These are phyloP conservation scores for Pogona vitticeps DNA, from an alignment of 2,113 vertebrate species.

Conservation along the genomic window DNA sequence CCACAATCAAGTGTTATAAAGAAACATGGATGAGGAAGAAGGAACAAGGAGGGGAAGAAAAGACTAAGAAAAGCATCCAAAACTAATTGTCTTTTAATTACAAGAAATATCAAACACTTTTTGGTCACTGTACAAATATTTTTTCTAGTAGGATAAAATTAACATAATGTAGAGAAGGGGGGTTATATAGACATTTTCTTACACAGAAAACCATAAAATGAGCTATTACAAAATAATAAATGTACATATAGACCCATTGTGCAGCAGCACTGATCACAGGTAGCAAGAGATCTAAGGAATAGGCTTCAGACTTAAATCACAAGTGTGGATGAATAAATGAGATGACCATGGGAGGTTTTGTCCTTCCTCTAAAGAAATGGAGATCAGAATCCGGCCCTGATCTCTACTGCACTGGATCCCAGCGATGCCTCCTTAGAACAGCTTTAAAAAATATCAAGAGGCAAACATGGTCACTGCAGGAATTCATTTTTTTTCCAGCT, in stretches of 20 bases:
- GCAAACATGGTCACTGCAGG: background rate
- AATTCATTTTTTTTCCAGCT: background rate
- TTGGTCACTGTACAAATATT: conserved; percentile 25
- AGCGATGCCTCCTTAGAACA: background rate
- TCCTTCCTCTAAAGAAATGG: background rate
- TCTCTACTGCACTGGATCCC: background rate
- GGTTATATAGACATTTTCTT: conserved; percentile 13
- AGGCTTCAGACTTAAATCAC: background rate
- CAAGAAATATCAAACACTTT: conserved; percentile 39
- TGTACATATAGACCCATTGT: background rate
- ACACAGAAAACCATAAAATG: conserved; percentile 22
- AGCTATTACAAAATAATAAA: conserved; percentile 33
- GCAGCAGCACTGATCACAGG: background rate
- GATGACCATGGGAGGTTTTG: background rate
- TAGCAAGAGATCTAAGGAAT: background rate
- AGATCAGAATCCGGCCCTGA: background rate
- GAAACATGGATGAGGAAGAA: no score
- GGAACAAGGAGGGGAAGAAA: background rate
- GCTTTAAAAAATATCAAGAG: background rate
- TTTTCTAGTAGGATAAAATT: conserved; percentile 14
- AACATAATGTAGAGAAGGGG: background rate
- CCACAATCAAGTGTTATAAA: background rate
- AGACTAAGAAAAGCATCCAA: background rate
- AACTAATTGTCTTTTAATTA: conserved; percentile 40
- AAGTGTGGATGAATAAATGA: background rate